Evolutionary conservation across 35 echinoderm and acorn worm species (phyloP).

Genomic region (Apostichopus japonicus): DNA sequence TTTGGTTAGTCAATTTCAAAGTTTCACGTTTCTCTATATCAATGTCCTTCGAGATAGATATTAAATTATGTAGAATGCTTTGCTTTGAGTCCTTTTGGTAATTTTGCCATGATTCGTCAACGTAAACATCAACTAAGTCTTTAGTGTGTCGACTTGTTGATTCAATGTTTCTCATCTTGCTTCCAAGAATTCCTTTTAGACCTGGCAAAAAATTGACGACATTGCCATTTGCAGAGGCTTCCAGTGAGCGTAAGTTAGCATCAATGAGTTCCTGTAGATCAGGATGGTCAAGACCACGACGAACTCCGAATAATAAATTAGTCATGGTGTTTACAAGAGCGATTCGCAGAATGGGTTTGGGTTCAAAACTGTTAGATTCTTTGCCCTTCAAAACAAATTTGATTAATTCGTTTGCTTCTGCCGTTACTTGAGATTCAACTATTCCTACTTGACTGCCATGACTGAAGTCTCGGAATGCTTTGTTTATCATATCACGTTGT

Average conservation of each 20-base stretch:
- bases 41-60: neutral
- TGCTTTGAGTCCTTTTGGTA: conserved; percentile 18
- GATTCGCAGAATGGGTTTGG: conserved; percentile 6
- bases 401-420: conserved; percentile 63
- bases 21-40: conserved; percentile 31
- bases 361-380: conserved; percentile 14
- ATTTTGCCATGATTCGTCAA: conserved; percentile 35
- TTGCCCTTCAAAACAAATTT: conserved; percentile 42
- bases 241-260: neutral
- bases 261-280: conserved; percentile 54
- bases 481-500: neutral
- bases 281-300: conserved; percentile 56
- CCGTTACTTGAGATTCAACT: conserved; percentile 56
- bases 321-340: conserved; percentile 74
- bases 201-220: conserved; percentile 79
- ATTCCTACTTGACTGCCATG: conserved; percentile 40
- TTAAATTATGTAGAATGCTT: neutral
- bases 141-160: neutral
- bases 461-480: neutral
- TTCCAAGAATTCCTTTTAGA: conserved; percentile 25
- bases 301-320: conserved; percentile 61
- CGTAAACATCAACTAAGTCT: conserved; percentile 20
- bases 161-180: conserved; percentile 39
- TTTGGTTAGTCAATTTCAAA: conserved; percentile 27
- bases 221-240: neutral